Evolutionary conservation across 35 echinoderm and acorn worm species (phyloP), one percentile per base, ranked within the genome.

Genomic region (Acanthaster planci): DNA sequence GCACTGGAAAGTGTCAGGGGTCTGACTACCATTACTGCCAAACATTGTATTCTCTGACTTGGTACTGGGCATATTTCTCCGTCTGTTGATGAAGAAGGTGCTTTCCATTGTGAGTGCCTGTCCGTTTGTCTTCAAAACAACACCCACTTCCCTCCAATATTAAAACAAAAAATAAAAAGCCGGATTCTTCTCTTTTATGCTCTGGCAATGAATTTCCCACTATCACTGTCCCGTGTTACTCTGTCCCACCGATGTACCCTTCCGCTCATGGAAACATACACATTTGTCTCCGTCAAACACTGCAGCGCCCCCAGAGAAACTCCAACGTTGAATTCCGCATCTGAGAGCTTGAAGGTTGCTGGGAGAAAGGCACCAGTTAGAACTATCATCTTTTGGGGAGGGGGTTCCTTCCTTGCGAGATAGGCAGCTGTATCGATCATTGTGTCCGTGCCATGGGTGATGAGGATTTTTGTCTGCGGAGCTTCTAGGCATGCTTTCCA

Each of bases 361-460:
- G 91, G 91, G 26, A 88, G 81, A 37, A 93, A 93, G 30, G 91
- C 78, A 40, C 91, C 91, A 1, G 91, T 93, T 34, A 93, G 55
- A 44, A 93, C 52, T 60, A 93, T 88, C 5, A 34, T 93, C 80
- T 93, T 88, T 55, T 82, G 39, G 26, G 84, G 76, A 60, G 55
- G 76, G 26, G 88, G 76, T 26, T 77, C 29, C 56, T 84, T 82
- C 14, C 67, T 42, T 32, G 60, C 91, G 14, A 88, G 86, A 52
- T 83, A 93, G 40, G 64, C 60, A 18, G 91, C 86, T 5, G 86
- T 88, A 9, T 88, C 76, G 39, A 93, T 56, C 38, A 93, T 81
- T 23, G 86, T 93, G 80, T 93, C 91, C 16, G 91, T 93, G 16
- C 91, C 91, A 79, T 93, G 91, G 8, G 86, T 88, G 42, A 88